Base-by-base conservation (phyloP, 2,888 invertebrate genomes). In the Diaphora mendica region DNA sequence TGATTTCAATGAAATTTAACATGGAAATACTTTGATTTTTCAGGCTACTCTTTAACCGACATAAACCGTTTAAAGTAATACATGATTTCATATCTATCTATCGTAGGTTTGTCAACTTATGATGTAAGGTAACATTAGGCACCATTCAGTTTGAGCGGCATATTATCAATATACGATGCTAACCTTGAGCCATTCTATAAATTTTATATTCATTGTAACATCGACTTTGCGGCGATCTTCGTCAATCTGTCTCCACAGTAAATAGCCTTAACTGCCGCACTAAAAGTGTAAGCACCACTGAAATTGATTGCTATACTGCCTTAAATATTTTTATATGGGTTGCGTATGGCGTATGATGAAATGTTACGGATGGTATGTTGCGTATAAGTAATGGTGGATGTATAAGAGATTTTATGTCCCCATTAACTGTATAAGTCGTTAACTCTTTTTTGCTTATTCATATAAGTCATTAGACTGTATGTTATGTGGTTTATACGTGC, bases 241-340 rank as follows among this genome's bases (percentile, higher is more conserved):
- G 78, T 82, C 85, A 85, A 87, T 88, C 88, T 85, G 85, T 85
- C 79, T 72, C 72, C 66, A 70, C 71, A 82, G 79, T 88, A 84
- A 88, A 87, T 74, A 74, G 35, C 42, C 66, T 84, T 89, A 86
- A 89, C 84, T 84, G 80, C 83, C 77, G 68, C 80, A 87, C 83
- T 88, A 91, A 91, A 88, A 87, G 81, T 82, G 79, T 84, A 83
- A 90, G 88, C 82, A 87, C 85, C 85, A 79, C 85, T 74, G 82
- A 86, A 84, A 90, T 90, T 90, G 90, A 91, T 91, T 89, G 86
- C 87, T 79, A 68, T 74, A 82, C 87, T 85, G 85, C 85, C 85
- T 89, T 87, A 85, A 87, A 88, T 86, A 90, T 87, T 87, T 90
- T 90, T 90, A 90, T 86, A 82, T 76, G 79, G 73, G 82, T 87